phyloP scores from a whole-genome alignment of 1,140 invertebrate species.

The Planococcus citri region DNA sequence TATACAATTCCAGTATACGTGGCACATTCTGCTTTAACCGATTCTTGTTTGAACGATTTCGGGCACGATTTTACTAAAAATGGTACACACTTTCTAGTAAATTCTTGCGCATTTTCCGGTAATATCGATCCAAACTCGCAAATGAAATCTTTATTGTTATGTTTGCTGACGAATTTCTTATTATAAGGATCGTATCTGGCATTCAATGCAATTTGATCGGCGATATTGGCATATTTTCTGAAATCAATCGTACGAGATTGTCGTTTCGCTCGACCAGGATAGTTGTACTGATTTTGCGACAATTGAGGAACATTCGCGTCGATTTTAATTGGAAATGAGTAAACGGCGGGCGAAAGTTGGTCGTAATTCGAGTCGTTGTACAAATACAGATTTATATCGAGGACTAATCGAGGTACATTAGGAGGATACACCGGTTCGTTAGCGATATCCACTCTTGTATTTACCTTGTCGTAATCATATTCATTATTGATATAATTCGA shows the following conservation, averaged over 20 bases:
- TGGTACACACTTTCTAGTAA: not conserved
- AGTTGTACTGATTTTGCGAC: not conserved
- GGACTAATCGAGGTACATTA: not conserved
- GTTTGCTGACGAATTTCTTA: not conserved
- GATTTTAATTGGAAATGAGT: not conserved
- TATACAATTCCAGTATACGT: not conserved
- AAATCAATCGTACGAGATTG: not conserved
- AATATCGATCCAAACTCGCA: not conserved
- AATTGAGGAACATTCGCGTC: not conserved
- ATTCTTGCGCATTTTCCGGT: not conserved
- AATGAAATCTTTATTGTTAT: not conserved
- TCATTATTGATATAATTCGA: not conserved
- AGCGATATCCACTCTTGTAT: not conserved
- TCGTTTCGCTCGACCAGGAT: not conserved
- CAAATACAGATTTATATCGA: not conserved
- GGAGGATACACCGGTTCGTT: not conserved
- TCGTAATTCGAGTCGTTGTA: not conserved
- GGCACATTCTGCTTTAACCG: not conserved
- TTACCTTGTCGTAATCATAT: not conserved
- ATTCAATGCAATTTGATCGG: not conserved
- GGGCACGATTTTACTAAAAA: not conserved
- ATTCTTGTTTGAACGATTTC: not conserved
- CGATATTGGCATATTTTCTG: not conserved
- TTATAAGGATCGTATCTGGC: not conserved
- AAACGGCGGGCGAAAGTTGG: not conserved